Evolutionary conservation across 35 echinoderm and acorn worm species (phyloP).

Genomic region (Eucidaris tribuloides): DNA sequence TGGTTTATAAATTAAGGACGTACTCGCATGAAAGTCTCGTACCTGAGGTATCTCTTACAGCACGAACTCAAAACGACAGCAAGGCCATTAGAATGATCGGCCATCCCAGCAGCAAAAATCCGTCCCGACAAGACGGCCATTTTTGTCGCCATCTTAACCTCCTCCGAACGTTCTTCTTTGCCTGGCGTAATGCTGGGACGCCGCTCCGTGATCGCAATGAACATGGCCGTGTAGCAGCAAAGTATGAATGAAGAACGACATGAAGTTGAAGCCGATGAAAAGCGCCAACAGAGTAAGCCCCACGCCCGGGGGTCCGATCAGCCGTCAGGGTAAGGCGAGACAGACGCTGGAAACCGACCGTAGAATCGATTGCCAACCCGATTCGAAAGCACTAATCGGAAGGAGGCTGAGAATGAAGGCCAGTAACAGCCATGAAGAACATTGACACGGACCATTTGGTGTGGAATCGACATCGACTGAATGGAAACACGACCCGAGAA

Average conservation of each 20-base stretch:
- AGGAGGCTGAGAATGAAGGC: conserved; percentile 60
- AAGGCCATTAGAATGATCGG: conserved; percentile 79
- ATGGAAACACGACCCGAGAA: conserved; percentile 72
- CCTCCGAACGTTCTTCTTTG: conserved; percentile 45
- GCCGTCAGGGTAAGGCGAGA: conserved; percentile 63
- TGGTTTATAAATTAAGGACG: neutral
- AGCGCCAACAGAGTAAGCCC: conserved; percentile 72
- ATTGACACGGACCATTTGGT: conserved; percentile 46
- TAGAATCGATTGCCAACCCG: conserved; percentile 60
- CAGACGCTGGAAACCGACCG: conserved; percentile 75
- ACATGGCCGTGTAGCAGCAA: conserved; percentile 64
- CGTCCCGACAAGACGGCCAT: conserved; percentile 70
- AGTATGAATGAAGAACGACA: conserved; percentile 67
- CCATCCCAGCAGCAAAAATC: conserved; percentile 89
- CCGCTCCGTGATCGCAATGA: conserved; percentile 53
- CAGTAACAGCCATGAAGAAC: conserved; percentile 22
- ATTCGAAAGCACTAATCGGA: conserved; percentile 38
- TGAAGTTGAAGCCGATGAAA: conserved; percentile 68
- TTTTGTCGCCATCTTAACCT: conserved; percentile 83
- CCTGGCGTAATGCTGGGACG: conserved; percentile 55
- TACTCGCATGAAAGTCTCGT: neutral
- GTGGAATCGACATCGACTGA: conserved; percentile 59
- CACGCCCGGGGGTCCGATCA: conserved; percentile 57
- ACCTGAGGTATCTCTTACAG: conserved; percentile 42
- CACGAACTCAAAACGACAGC: conserved; percentile 37